phyloP scores from a whole-genome alignment of 2,888 invertebrate genomes.

The Oeneis ivallda region DNA sequence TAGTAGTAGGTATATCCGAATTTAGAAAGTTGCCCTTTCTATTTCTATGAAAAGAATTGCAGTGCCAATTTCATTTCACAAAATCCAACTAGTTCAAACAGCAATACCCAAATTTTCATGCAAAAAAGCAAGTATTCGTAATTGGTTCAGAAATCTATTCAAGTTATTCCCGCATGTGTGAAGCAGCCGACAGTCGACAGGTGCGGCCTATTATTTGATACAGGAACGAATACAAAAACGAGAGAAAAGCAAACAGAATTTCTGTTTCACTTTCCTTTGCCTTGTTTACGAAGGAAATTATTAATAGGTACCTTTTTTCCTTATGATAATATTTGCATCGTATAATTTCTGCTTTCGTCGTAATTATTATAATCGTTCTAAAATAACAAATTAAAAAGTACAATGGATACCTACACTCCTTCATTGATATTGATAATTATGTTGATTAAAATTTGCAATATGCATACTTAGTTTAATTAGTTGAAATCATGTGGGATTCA shows the following conservation, averaged over 20 bases:
- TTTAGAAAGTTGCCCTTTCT: background rate
- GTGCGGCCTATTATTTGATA: constrained; percentile 22
- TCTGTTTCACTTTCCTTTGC: constrained; percentile 25
- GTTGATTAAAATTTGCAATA: too few species aligned
- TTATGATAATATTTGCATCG: background rate
- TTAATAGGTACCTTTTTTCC: background rate
- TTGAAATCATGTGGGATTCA: too few species aligned
- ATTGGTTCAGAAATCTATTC: constrained; percentile 28
- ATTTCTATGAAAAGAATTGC: background rate
- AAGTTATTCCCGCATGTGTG: constrained; percentile 25
- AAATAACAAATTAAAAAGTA: too few species aligned
- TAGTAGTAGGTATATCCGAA: too few species aligned
- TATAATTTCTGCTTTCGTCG: background rate
- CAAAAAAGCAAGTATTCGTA: constrained; percentile 19
- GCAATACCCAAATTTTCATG: constrained; percentile 13
- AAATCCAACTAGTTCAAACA: constrained; percentile 4
- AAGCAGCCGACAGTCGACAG: constrained; percentile 19
- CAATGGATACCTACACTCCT: too few species aligned
- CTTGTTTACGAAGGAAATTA: background rate
- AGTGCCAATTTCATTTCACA: background rate
- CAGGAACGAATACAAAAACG: constrained; percentile 4
- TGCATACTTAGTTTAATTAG: too few species aligned
- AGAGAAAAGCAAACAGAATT: constrained; percentile 31
- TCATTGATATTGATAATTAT: too few species aligned
- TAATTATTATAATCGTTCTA: too few species aligned